Evolutionary conservation across 2,888 invertebrate genomes (phyloP).

Genomic region (Bursaphelenchus okinawaensis): DNA sequence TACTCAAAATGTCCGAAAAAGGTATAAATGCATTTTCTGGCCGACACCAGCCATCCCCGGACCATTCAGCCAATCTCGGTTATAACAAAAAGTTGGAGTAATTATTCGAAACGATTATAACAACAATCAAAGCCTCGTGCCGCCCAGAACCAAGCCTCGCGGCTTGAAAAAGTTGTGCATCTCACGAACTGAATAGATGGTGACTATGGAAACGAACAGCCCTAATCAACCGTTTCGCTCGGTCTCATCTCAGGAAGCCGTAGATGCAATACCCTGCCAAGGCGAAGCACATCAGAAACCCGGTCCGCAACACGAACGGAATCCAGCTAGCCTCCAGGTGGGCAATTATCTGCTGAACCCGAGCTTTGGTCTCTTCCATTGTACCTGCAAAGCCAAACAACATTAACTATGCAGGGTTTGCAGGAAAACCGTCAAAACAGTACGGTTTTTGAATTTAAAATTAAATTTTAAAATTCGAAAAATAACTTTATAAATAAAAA

Average conservation of each 20-base stretch:
- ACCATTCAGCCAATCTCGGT: too few relatives aligned
- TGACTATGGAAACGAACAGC: background rate
- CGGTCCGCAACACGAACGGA: constrained; percentile 26
- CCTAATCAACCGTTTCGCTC: background rate
- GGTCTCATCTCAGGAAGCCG: background rate
- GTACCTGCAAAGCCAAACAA: background rate
- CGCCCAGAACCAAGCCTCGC: background rate
- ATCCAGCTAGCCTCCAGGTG: constrained; percentile 29
- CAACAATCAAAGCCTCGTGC: background rate
- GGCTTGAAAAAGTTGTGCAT: background rate
- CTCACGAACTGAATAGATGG: background rate
- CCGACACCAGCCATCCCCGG: too few relatives aligned
- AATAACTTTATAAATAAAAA: too few relatives aligned
- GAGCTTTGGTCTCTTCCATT: constrained; percentile 14
- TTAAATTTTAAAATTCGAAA: too few relatives aligned
- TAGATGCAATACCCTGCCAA: constrained; percentile 13
- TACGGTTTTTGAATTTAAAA: too few relatives aligned
- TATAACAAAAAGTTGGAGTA: too few relatives aligned
- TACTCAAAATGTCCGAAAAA: too few relatives aligned
- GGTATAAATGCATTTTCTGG: too few relatives aligned
- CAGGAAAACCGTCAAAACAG: too few relatives aligned
- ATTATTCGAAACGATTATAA: background rate
- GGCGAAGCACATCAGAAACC: constrained; percentile 11
- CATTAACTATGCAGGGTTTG: background rate
- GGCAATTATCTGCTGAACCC: constrained; percentile 14